Evolutionary conservation across 2,113 vertebrate species (phyloP).

Genomic region (Aspidoscelis tigris): DNA sequence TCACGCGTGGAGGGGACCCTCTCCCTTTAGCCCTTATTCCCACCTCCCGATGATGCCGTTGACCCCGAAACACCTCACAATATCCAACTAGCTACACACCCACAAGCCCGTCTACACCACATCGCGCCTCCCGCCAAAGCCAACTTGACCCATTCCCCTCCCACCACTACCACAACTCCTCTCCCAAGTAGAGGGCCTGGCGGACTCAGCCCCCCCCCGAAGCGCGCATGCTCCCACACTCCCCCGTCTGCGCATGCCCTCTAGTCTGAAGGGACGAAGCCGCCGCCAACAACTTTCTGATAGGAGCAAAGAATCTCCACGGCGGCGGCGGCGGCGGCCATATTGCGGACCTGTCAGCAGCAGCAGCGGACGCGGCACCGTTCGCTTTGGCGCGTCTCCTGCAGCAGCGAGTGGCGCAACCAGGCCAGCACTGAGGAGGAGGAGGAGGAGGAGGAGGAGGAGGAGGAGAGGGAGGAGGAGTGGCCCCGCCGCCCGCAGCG

Average conservation of each 20-base stretch:
- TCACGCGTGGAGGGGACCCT: background rate
- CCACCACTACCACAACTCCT: too few species aligned
- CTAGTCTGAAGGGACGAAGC: background rate
- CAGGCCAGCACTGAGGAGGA: background rate
- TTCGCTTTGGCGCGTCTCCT: slow-evolving; percentile 1
- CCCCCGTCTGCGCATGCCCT: slow-evolving; percentile 26
- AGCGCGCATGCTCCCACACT: slow-evolving; percentile 38
- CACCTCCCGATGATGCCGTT: too few species aligned
- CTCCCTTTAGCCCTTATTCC: background rate
- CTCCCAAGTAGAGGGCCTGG: too few species aligned
- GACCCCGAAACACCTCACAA: too few species aligned
- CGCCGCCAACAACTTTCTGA: slow-evolving; percentile 32
- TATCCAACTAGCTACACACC: background rate
- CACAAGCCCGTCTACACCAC: background rate
- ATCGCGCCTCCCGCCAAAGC: background rate
- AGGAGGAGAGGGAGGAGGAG: background rate
- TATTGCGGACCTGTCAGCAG: slow-evolving; percentile 75
- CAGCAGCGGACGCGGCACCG: slow-evolving; percentile 37
- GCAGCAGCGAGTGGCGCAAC: slow-evolving; percentile 6
- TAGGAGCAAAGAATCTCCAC: slow-evolving; percentile 39
- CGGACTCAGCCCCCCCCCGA: background rate
- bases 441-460: background rate
- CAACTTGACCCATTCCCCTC: background rate
- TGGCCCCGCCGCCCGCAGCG: slow-evolving; percentile 26
- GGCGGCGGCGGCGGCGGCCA: slow-evolving; percentile 61